Evolutionary conservation across 2,797 vertebrate genomes (phyloP).

Genomic region (Knipowitschia caucasica): DNA sequence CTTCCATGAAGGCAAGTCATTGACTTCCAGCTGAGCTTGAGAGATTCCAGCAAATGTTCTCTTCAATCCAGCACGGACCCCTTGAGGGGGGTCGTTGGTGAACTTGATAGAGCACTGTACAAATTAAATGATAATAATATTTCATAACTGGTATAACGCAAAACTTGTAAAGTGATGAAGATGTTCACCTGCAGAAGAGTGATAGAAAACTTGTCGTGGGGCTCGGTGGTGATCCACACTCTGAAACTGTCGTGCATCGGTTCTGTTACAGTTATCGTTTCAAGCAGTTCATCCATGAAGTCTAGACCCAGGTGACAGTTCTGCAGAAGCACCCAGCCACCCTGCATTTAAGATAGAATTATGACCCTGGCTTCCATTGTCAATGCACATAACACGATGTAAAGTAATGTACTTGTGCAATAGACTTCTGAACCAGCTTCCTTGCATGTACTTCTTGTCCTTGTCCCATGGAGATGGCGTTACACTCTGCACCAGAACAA

Average conservation of each 20-base stretch:
- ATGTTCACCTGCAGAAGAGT: constrained; percentile 86
- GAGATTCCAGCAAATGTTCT: constrained; percentile 91
- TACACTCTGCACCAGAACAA: not conserved
- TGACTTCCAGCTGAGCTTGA: constrained; percentile 91
- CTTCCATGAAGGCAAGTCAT: constrained; percentile 85
- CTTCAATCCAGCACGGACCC: constrained; percentile 90
- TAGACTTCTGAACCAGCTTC: constrained; percentile 88
- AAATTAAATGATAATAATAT: not conserved
- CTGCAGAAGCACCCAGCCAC: constrained; percentile 94
- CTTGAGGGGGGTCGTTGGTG: constrained; percentile 90
- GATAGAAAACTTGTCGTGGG: constrained; percentile 88
- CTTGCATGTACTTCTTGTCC: constrained; percentile 91
- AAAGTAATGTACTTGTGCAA: constrained; percentile 59
- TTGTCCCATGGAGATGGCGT: constrained; percentile 89
- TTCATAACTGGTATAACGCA: not conserved
- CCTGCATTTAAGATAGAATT: constrained; percentile 63
- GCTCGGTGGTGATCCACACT: constrained; percentile 93
- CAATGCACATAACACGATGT: not conserved
- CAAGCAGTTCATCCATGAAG: constrained; percentile 93
- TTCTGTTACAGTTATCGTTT: constrained; percentile 82
- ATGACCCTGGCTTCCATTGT: not conserved
- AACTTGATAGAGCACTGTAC: constrained; percentile 78
- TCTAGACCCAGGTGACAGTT: constrained; percentile 94
- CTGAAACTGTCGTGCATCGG: constrained; percentile 82
- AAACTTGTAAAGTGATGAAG: too few relatives aligned